These are phyloP conservation scores for Acanthisitta chloris DNA, from an alignment of 2,113 vertebrate genomes.

Conservation along the genomic window DNA sequence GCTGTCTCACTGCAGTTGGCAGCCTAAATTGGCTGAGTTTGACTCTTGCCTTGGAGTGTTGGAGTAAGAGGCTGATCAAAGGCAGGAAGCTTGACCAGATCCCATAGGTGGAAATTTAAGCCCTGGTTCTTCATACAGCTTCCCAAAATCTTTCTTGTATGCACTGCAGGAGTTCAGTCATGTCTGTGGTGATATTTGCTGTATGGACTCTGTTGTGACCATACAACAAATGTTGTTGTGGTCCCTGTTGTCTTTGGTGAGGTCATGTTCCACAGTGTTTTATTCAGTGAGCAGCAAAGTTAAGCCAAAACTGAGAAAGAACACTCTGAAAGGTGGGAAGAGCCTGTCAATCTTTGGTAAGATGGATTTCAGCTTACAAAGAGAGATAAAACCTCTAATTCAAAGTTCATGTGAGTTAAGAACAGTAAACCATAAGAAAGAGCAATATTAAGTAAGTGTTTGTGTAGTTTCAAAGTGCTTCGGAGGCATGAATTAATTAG, in stretches of 20 bases:
- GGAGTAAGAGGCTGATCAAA: neutral
- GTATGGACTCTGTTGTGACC: neutral
- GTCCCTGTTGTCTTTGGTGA: neutral
- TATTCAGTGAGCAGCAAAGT: neutral
- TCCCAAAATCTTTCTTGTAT: neutral
- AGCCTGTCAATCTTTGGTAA: neutral
- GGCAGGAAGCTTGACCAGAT: neutral
- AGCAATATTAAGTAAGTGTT: neutral
- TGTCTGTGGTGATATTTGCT: neutral
- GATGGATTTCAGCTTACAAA: neutral
- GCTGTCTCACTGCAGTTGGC: neutral
- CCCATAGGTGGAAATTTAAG: neutral
- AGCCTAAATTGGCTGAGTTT: neutral
- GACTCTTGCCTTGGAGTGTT: rapidly evolving
- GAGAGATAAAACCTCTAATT: neutral
- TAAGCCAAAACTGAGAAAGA: neutral
- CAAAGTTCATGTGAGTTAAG: neutral
- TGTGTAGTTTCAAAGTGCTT: neutral
- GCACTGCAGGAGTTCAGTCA: neutral
- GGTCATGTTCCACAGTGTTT: neutral
- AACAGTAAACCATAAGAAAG: neutral
- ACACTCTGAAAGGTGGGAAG: neutral
- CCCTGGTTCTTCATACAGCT: neutral
- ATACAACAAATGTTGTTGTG: too few species aligned
- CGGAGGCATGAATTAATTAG: neutral